Conservation (phyloP, 2,797 vertebrate genomes). For the Xiphorhynchus erythropygius region DNA sequence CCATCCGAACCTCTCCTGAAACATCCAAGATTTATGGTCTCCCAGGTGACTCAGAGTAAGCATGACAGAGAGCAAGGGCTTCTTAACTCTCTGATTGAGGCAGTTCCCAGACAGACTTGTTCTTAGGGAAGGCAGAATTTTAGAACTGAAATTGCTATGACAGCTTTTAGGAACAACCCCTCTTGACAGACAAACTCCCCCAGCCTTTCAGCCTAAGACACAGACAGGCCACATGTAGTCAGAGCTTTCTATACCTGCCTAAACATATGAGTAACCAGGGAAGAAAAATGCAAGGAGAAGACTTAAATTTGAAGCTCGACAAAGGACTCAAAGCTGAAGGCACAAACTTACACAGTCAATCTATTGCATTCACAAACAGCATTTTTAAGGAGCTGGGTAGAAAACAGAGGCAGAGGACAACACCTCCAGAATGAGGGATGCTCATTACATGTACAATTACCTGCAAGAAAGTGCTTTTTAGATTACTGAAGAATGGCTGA, state of each 20-base stretch:
- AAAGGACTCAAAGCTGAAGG: background rate
- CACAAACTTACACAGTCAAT: background rate
- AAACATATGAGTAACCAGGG: rapidly evolving
- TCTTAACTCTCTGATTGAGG: rapidly evolving
- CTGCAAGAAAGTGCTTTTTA: background rate
- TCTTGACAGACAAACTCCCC: background rate
- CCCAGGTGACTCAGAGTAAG: background rate
- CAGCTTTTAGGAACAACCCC: background rate
- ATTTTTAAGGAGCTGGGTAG: background rate
- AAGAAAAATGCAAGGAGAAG: background rate
- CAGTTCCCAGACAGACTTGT: background rate
- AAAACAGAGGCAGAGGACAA: background rate
- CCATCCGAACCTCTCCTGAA: background rate
- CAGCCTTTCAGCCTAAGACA: background rate
- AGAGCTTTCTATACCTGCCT: background rate
- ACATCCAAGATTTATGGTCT: background rate
- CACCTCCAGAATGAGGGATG: background rate
- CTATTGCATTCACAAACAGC: background rate
- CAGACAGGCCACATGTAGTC: rapidly evolving
- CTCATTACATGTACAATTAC: background rate
- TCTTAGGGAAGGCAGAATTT: background rate
- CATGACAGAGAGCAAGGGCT: background rate
- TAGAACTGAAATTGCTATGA: rapidly evolving
- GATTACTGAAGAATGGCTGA: background rate
- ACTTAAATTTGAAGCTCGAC: rapidly evolving